Base-by-base conservation (phyloP, 2,113 vertebrate genomes). In the Pyxicephalus adspersus region DNA sequence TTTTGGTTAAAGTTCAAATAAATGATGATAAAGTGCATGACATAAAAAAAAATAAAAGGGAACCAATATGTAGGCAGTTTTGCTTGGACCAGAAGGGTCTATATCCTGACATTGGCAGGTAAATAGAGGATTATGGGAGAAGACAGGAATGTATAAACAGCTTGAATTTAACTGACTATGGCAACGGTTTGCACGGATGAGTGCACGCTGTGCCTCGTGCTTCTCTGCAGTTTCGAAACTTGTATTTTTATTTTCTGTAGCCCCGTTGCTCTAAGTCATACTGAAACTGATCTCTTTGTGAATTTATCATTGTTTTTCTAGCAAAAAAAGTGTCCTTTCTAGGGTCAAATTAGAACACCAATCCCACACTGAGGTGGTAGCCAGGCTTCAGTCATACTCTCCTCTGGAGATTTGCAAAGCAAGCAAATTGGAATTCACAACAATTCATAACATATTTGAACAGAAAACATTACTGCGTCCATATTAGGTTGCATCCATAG, bases 361-460 rank as follows among this genome's bases (percentile, higher is more conserved):
- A 38, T 60, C 50, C 20, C 68, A 73, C 60, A 73, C n/a, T 11
- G 38, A 55, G 68, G 68, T 73, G 79, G 79, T 64, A 81, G 79
- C 79, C 68, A 81, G 79, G 61, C 68, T 63, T 73, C 60, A 81
- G 68, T 81, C 67, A 81, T 29, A 15, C 29, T 54, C 6, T 73
- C 8, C 68, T 23, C 51, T 6, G 1, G 78, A 80, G 67, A 34
- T 71, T 72, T 80, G 54, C 67, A 80, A 58, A 80, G 66, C 34
- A 72, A 73, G 68, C 31, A 64, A 72, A 72, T 63, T 55, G 68
- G 58, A 73, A 81, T 73, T 52, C 79, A 81, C 73, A 81, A 81
- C 78, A 72, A 80, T 71, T 73, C 68, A 23, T 73, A 81, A 73
- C 45, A 61, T 58, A 79, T 80, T 80, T 80, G 57, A 80, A 80